Percentiles rank a stretch among this genome's conserved stretches.
Conservation (phyloP, 2,113 vertebrate species). For the Paradoxurus hermaphroditus region DNA sequence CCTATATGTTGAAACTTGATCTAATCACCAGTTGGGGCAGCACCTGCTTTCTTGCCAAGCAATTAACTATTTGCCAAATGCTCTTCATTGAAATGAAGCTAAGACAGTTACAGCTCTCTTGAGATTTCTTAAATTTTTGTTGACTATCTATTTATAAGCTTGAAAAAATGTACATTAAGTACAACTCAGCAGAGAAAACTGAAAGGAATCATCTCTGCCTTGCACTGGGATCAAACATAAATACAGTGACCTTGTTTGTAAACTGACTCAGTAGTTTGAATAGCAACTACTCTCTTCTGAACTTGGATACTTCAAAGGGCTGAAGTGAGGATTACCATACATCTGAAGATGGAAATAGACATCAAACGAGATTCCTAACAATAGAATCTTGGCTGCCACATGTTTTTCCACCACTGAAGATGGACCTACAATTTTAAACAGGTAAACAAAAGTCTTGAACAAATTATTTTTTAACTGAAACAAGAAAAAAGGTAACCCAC, state of each 20-base stretch:
- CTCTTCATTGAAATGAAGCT: not conserved
- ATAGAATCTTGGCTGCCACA: not conserved
- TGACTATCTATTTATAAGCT: slow-evolving; percentile 4
- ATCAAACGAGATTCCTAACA: not conserved
- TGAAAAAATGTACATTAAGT: slow-evolving; percentile 5
- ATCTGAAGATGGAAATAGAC: not conserved
- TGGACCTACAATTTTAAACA: not conserved
- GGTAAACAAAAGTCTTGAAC: not conserved
- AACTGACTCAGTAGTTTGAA: not conserved
- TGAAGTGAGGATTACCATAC: not conserved
- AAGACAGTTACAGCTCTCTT: not conserved
- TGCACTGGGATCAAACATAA: not conserved
- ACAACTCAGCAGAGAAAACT: not conserved
- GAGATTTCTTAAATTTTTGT: not conserved
- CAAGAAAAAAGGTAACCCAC: slow-evolving; percentile 9
- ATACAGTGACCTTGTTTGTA: not conserved
- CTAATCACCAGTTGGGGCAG: not conserved
- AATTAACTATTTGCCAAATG: not conserved
- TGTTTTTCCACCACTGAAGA: not conserved
- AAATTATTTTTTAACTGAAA: not conserved
- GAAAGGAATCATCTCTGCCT: not conserved
- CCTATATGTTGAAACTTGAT: not conserved
- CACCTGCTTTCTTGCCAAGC: not conserved
- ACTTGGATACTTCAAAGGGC: not conserved
- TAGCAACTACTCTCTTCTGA: not conserved